Base-by-base conservation (phyloP, 2,888 invertebrate genomes). In the Dichetophora obliterata region DNA sequence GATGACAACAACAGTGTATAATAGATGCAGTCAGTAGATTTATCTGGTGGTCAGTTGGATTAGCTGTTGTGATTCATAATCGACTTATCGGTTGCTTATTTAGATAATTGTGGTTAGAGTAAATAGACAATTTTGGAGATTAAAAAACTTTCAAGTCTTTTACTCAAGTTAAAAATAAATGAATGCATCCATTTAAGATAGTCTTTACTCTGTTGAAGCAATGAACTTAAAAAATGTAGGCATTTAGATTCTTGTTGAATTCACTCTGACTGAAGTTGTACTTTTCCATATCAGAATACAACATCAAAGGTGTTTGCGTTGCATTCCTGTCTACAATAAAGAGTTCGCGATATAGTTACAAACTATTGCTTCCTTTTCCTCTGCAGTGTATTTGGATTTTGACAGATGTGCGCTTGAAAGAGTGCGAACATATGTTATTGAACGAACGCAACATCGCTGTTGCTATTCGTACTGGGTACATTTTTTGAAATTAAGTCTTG, bases 231-330 rank as follows among this genome's bases (percentile, higher is more conserved):
- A 11, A 37, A 6, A 6, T 37, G 4, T 11, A 14, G 2, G n/a
- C n/a, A n/a, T n/a, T n/a, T 11, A 43, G 43, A 43, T 43, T 43
- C 14, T 43, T 43, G 14, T 11, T 11, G 14, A 43, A 43, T 11
- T 14, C 6, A 6, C 1, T 2, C 43, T 11, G 1, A 43, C 43
- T 2, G 43, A 14, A 14, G 11, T 43, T 43, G 43, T 43, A 43
- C 11, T 43, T 43, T 43, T 43, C 14, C 14, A 11, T 43, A 11
- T 43, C 43, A 14, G 43, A 43, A 43, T 43, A 43, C 1, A 43
- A 9, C 14, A 59, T 27, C 24, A 59, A 59, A 59, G 59, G 59
- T 24, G 59, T 24, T 59, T 59, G 59, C 59, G 59, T 27, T 59
- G 59, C 59, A 59, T 22, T 59, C 24, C 59, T 27, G 27, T 59